Evolutionary conservation across 2,888 invertebrate species (phyloP).

Genomic region (Drosophila kanekoi): DNA sequence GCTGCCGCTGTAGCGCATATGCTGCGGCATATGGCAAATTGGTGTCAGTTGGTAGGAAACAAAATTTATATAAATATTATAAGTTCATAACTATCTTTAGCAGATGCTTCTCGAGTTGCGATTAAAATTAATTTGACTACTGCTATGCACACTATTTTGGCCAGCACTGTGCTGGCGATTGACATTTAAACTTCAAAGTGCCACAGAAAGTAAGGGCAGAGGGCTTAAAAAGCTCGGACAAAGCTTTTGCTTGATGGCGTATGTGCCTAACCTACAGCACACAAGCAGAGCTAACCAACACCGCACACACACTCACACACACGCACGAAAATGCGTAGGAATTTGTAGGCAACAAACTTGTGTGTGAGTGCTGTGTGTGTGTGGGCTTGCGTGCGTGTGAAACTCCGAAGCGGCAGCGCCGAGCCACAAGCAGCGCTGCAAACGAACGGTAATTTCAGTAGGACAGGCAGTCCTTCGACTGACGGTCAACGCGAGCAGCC

Average conservation of each 20-base stretch:
- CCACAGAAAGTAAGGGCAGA: conserved; percentile 19
- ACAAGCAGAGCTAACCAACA: conserved; percentile 34
- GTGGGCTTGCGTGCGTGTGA: conserved; percentile 26
- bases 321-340: conserved; percentile 67
- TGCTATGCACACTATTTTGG: conserved; percentile 19
- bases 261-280: conserved; percentile 77
- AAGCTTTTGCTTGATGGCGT: conserved; percentile 58
- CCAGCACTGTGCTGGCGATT: conserved; percentile 51
- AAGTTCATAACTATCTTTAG: neutral
- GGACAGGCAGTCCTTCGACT: conserved; percentile 85
- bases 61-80: neutral
- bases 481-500: conserved; percentile 82
- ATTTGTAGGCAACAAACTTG: conserved; percentile 63
- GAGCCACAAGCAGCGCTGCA: conserved; percentile 50
- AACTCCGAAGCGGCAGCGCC: conserved; percentile 61
- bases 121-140: rapidly evolving
- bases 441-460: conserved; percentile 79
- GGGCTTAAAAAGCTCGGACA: conserved; percentile 54
- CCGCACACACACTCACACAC: conserved; percentile 23
- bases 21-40: conserved; percentile 12
- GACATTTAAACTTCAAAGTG: conserved; percentile 66
- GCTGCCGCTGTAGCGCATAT: conserved; percentile 26
- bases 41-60: neutral
- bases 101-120: neutral
- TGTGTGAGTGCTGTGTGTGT: conserved; percentile 18